Conservation (phyloP, 2,797 vertebrate species). For the Vultur gryphus region DNA sequence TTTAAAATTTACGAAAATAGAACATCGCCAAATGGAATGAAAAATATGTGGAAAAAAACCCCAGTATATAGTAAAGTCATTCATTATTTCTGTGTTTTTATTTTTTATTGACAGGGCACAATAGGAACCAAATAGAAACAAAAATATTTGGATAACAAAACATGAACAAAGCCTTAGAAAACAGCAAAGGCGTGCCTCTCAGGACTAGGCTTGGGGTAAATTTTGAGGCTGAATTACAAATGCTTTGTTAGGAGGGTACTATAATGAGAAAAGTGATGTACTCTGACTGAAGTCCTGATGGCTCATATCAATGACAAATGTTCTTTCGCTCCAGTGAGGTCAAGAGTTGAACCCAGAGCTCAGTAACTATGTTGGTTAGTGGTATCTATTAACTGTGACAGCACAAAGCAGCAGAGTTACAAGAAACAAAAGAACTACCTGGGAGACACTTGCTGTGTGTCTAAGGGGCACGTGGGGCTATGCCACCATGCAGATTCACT, state of each 20-base stretch:
- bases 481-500: background rate
- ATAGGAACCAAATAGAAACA: background rate
- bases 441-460: background rate
- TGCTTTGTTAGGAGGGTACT: background rate
- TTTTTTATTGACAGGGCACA: background rate
- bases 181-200: background rate
- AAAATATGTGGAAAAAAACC: background rate
- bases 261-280: background rate
- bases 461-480: rapidly evolving
- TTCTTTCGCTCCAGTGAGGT: background rate
- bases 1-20: background rate
- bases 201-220: background rate
- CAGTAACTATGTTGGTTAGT: background rate
- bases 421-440: background rate
- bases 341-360: background rate
- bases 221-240: background rate
- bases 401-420: background rate
- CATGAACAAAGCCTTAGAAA: background rate
- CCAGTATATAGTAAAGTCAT: background rate
- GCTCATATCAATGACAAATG: background rate
- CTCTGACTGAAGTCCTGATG: background rate
- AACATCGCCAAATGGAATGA: background rate
- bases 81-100: background rate
- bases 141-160: background rate
- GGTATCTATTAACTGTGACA: background rate